Conservation (phyloP, 2,888 invertebrate species). For the Ditula angustiorana region DNA sequence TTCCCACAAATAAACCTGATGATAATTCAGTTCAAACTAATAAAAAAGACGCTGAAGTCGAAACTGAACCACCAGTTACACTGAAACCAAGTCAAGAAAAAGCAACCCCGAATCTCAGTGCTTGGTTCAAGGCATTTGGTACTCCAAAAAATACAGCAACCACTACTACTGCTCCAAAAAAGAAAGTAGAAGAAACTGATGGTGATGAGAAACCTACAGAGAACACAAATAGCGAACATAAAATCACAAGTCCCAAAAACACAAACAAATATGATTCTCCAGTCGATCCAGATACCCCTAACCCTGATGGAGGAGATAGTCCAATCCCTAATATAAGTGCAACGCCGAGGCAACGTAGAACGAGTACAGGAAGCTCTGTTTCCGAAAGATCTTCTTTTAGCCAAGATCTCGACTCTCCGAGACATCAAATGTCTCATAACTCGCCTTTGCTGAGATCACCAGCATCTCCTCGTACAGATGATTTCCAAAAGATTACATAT, state of each 20-base stretch:
- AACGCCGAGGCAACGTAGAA: conserved; percentile 87
- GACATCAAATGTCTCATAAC: conserved; percentile 90
- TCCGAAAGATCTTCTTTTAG: conserved; percentile 92
- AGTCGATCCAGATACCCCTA: conserved; percentile 69
- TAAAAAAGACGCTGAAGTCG: conserved; percentile 75
- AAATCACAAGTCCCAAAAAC: conserved; percentile 67
- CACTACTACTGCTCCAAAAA: conserved; percentile 76
- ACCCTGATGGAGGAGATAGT: conserved; percentile 76
- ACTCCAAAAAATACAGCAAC: conserved; percentile 90
- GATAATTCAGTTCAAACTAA: conserved; percentile 53
- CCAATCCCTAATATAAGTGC: conserved; percentile 64
- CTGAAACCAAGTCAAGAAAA: conserved; percentile 85
- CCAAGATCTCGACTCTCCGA: conserved; percentile 90
- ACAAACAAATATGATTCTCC: conserved; percentile 73
- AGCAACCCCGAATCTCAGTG: conserved; percentile 94
- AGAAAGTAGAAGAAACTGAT: conserved; percentile 86
- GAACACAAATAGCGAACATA: conserved; percentile 57
- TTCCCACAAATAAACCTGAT: conserved; percentile 58
- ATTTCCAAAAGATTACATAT: conserved; percentile 88
- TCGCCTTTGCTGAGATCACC: conserved; percentile 91
- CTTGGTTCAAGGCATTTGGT: conserved; percentile 97
- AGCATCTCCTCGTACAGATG: conserved; percentile 91
- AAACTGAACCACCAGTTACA: conserved; percentile 68
- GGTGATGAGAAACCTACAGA: conserved; percentile 73
- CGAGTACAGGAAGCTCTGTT: conserved; percentile 92